Conservation (phyloP, 2,113 vertebrate species). For the Ictidomys tridecemlineatus region DNA sequence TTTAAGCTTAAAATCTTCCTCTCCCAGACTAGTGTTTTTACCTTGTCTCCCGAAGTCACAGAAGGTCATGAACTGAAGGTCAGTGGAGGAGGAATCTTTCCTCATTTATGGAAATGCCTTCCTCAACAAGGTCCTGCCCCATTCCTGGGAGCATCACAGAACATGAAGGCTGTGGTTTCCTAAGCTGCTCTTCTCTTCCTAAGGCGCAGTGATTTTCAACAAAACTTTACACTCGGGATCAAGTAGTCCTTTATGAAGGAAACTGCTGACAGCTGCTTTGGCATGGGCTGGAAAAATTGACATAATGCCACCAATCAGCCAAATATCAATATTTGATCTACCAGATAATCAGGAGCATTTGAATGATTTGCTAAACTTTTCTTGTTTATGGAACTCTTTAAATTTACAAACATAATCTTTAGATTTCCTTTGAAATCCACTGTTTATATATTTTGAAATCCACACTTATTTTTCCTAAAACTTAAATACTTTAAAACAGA, state of each 20-base stretch:
- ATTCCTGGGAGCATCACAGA: neutral
- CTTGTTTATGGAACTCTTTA: neutral
- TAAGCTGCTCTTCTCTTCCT: neutral
- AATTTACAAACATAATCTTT: neutral
- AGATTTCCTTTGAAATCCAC: neutral
- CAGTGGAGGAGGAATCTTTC: neutral
- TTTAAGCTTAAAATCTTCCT: conserved; percentile 33
- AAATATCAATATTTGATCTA: neutral
- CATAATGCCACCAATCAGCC: neutral
- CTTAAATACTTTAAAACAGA: conserved; percentile 41
- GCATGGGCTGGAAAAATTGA: neutral
- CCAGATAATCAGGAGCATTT: neutral
- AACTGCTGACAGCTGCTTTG: neutral
- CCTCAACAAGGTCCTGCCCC: neutral
- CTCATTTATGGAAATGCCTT: neutral
- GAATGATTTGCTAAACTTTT: neutral
- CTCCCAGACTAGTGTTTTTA: conserved; percentile 51
- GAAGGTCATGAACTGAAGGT: neutral
- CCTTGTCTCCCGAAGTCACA: conserved; percentile 12
- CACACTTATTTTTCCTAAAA: neutral
- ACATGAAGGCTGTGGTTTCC: neutral
- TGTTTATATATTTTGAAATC: conserved; percentile 1
- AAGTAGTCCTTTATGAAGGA: neutral
- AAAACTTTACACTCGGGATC: neutral
- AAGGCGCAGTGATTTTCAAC: neutral